Percentiles rank a stretch among this genome's conserved stretches.
Conservation (phyloP, 2,888 invertebrate genomes). For the Carpatolechia fugitivella region DNA sequence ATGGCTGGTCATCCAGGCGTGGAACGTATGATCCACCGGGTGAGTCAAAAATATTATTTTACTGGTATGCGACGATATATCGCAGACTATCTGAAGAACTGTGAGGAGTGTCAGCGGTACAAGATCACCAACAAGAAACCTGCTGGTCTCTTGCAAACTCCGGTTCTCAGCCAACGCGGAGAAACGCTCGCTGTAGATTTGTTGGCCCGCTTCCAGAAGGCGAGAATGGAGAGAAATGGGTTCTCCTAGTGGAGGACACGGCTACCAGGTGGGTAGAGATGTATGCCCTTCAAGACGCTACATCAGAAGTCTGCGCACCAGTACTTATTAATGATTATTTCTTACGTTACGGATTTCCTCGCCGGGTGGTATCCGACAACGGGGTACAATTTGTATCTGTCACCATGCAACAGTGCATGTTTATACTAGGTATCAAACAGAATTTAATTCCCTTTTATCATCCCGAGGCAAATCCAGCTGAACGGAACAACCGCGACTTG, state of each 20-base stretch:
- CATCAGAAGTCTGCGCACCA: slow-evolving; percentile 24
- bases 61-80: slow-evolving; percentile 11
- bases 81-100: slow-evolving; percentile 16
- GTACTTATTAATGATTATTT: no score
- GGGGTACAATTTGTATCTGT: slow-evolving; percentile 9
- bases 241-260: slow-evolving; percentile 32
- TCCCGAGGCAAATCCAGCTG: no score
- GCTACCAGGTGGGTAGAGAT: slow-evolving; percentile 38
- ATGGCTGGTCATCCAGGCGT: no score
- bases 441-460: no score
- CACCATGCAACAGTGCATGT: no score
- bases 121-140: slow-evolving; percentile 7
- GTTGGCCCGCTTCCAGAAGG: slow-evolving; percentile 28
- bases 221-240: no score
- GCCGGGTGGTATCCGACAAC: slow-evolving; percentile 21
- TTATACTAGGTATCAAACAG: no score
- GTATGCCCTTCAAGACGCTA: slow-evolving; percentile 27
- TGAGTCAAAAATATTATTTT: slow-evolving; percentile 18
- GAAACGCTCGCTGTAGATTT: no score
- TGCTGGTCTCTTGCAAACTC: slow-evolving; percentile 5
- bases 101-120: slow-evolving; percentile 11
- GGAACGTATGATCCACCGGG: no score
- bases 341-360: slow-evolving; percentile 24
- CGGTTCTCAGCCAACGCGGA: no score
- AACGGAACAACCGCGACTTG: no score